These are phyloP conservation scores for Ferrisia virgata DNA, from an alignment of 2,888 invertebrate species.

Conservation along the genomic window DNA sequence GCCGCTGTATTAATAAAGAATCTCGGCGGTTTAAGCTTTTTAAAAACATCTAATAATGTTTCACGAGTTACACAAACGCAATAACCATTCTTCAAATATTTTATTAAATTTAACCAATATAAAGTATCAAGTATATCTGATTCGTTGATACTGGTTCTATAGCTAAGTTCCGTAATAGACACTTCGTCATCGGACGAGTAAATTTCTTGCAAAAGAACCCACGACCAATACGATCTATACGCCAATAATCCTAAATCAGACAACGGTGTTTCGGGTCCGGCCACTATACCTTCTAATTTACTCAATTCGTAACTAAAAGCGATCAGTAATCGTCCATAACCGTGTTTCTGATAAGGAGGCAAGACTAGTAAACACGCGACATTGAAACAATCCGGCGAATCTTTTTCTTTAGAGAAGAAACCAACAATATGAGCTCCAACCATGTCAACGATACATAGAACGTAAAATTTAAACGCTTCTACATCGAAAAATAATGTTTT, in stretches of 20 bases:
- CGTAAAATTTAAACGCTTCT: slow-evolving; percentile 94
- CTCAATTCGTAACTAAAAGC: slow-evolving; percentile 96
- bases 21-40: slow-evolving; percentile 86
- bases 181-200: slow-evolving; percentile 79
- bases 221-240: slow-evolving; percentile 97
- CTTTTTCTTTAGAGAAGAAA: slow-evolving; percentile 87
- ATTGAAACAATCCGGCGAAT: slow-evolving; percentile 90
- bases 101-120: slow-evolving; percentile 97
- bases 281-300: slow-evolving; percentile 86
- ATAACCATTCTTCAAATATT: slow-evolving; percentile 99
- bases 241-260: slow-evolving; percentile 94
- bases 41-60: slow-evolving; percentile 82
- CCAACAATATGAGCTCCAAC: slow-evolving; percentile 93
- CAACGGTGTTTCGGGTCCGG: slow-evolving; percentile 95
- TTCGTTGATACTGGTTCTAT: slow-evolving; percentile 82
- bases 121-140: slow-evolving; percentile 92
- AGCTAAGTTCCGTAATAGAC: slow-evolving; percentile 88
- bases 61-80: slow-evolving; percentile 97
- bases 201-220: slow-evolving; percentile 86
- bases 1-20: slow-evolving; percentile 78
- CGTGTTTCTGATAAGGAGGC: slow-evolving; percentile 95
- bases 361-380: slow-evolving; percentile 95
- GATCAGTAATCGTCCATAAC: slow-evolving; percentile 94
- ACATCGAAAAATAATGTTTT: slow-evolving; percentile 98
- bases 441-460: slow-evolving; percentile 89